Evolutionary conservation across 1,140 invertebrate species (phyloP), one percentile per base, ranked within the genome.

Genomic region (Ectropis grisescens): DNA sequence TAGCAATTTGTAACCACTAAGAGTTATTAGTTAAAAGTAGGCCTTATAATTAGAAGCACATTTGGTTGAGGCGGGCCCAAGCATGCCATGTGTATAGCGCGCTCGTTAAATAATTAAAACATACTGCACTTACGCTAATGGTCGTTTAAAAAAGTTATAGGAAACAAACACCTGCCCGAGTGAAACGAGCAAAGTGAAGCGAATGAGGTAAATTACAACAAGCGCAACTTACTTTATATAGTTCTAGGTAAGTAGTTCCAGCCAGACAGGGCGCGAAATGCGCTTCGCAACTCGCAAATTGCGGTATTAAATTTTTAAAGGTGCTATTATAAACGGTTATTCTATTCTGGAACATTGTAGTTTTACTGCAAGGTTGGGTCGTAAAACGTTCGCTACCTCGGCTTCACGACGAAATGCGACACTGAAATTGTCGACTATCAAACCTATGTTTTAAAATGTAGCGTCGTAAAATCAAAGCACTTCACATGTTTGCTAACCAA

Each of bases 281-380:
- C n/a, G n/a, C n/a, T n/a, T n/a, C n/a, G n/a, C n/a, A n/a, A n/a
- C n/a, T n/a, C 16, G 51, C 55, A 64, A 67, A 69, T 60, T 69
- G 8, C 58, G 37, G 53, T 54, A 56, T 75, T 69, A 71, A 75
- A 71, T 61, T 58, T 65, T 65, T 65, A 62, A 55, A 64, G 52
- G 46, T 51, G 39, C 52, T 49, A 64, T 64, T 62, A 64, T 56
- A 58, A 64, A 54, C 48, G 59, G 47, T 56, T 48, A 47, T 47
- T 47, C 53, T 47, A 14, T 25, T 47, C 57, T 46, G 46, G 47
- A 37, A 55, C 54, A 55, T 52, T 52, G 48, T 59, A 47, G 50
- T 51, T 53, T 57, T 61, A 58, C 33, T 50, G 39, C 32, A 37
- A 40, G 37, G 48, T 49, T 49, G 45, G 47, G 34, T 61, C 58